Percentiles rank a stretch among this genome's conserved stretches.
Conservation (phyloP, 1,140 invertebrate species). For the Dufourea novaeangliae region DNA sequence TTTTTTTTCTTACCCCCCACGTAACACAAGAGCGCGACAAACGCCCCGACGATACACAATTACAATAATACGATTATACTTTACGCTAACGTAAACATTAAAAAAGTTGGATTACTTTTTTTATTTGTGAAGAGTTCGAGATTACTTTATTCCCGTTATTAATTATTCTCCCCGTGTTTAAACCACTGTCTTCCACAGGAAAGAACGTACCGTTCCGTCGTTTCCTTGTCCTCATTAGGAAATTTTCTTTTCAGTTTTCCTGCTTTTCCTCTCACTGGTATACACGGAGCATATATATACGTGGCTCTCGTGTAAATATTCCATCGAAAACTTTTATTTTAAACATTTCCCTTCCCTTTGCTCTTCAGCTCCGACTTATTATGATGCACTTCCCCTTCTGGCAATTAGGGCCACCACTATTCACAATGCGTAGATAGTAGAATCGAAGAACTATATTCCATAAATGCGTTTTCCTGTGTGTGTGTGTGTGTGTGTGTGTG, state of each 20-base stretch:
- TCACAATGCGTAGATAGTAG: conserved; percentile 53
- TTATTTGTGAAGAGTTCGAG: conserved; percentile 57
- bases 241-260: conserved; percentile 43
- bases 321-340: conserved; percentile 53
- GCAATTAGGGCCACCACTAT: conserved; percentile 75
- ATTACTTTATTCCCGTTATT: conserved; percentile 58
- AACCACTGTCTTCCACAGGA: conserved; percentile 69
- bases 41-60: conserved; percentile 58
- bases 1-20: conserved; percentile 25
- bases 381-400: conserved; percentile 75
- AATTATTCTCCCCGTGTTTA: conserved; percentile 35
- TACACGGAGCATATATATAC: conserved; percentile 64
- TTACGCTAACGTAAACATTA: conserved; percentile 73
- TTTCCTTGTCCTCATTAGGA: conserved; percentile 21
- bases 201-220: conserved; percentile 55
- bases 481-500: conserved; percentile 23
- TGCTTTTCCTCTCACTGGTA: conserved; percentile 68
- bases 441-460: conserved; percentile 48
- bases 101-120: conserved; percentile 67
- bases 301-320: conserved; percentile 56
- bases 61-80: conserved; percentile 71
- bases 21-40: conserved; percentile 46
- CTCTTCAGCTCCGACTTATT: conserved; percentile 71
- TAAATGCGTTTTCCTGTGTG: too few species aligned
- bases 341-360: conserved; percentile 30